Evolutionary conservation across 92 coral and sea anemone species (phyloP).

Genomic region (Anthopleura xanthogrammica): DNA sequence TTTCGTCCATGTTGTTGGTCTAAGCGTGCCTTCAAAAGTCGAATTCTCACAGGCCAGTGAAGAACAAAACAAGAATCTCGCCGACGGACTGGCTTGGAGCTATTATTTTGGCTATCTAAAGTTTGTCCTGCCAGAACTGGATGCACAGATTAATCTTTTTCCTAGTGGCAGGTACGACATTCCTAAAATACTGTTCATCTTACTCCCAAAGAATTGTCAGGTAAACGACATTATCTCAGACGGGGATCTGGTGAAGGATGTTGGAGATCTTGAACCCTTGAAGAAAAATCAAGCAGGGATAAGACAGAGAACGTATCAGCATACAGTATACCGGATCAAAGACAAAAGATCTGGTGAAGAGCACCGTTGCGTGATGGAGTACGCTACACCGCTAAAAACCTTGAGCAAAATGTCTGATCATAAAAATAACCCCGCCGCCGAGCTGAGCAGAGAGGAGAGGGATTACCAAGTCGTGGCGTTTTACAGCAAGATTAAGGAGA

Average conservation of each 20-base stretch:
- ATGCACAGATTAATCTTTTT: constrained; percentile 48
- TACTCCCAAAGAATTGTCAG: constrained; percentile 73
- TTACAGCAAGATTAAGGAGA: constrained; percentile 52
- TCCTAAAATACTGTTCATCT: constrained; percentile 41
- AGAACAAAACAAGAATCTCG: constrained; percentile 74
- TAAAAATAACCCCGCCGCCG: constrained; percentile 38
- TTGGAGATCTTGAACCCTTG: constrained; percentile 42
- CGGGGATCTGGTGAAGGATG: constrained; percentile 20
- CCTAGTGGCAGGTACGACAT: constrained; percentile 30
- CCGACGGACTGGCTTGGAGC: constrained; percentile 92
- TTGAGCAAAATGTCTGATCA: constrained; percentile 67
- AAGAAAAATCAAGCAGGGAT: constrained; percentile 65
- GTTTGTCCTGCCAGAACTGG: constrained; percentile 67
- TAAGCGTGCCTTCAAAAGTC: constrained; percentile 60
- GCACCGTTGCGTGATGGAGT: constrained; percentile 63
- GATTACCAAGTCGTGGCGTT: constrained; percentile 69
- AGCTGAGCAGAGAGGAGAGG: constrained; percentile 66
- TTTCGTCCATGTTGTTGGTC: constrained; percentile 50
- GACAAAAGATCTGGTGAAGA: constrained; percentile 24
- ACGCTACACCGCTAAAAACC: constrained; percentile 73
- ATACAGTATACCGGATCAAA: constrained; percentile 18
- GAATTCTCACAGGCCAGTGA: constrained; percentile 75
- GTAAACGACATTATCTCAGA: constrained; percentile 41
- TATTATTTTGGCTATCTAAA: constrained; percentile 89
- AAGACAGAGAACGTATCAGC: constrained; percentile 51